A percentile compares a stretch with the other conserved stretches of the same genome.
Evolutionary conservation across 2,797 vertebrate genomes (phyloP).

Genomic region (Australoheros facetus): DNA sequence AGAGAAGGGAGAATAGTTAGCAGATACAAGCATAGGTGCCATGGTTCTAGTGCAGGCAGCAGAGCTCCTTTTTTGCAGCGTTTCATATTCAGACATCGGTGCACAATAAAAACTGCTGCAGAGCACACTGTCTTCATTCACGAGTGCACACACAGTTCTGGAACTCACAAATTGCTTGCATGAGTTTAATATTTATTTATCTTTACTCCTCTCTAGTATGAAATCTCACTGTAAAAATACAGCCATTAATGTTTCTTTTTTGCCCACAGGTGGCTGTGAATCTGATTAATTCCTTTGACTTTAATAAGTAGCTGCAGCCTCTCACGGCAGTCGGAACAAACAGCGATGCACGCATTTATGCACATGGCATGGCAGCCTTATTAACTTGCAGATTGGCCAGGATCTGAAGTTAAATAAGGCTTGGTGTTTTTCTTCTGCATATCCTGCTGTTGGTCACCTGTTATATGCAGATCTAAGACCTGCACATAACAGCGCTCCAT

Average conservation of each 20-base stretch:
- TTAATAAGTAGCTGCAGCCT: conserved; percentile 4
- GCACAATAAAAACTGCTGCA: neutral
- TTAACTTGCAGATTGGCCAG: neutral
- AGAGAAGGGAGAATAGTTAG: neutral
- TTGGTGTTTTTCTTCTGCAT: neutral
- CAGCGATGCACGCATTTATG: neutral
- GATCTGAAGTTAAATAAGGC: neutral
- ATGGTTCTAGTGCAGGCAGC: neutral
- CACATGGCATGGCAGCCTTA: neutral
- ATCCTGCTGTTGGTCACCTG: neutral
- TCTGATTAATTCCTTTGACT: neutral
- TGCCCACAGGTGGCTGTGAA: neutral
- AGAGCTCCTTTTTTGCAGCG: neutral
- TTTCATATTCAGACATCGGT: neutral
- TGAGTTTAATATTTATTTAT: neutral
- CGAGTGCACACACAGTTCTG: neutral
- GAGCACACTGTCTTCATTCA: neutral
- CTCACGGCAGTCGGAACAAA: neutral
- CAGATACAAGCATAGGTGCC: neutral
- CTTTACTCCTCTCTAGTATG: neutral
- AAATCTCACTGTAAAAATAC: neutral
- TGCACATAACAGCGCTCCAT: neutral
- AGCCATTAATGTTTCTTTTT: neutral
- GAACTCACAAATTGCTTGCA: neutral
- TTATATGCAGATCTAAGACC: neutral